Evolutionary conservation across 2,797 vertebrate species (phyloP), one percentile per base, ranked within the genome.

Genomic region (Synanceia verrucosa): DNA sequence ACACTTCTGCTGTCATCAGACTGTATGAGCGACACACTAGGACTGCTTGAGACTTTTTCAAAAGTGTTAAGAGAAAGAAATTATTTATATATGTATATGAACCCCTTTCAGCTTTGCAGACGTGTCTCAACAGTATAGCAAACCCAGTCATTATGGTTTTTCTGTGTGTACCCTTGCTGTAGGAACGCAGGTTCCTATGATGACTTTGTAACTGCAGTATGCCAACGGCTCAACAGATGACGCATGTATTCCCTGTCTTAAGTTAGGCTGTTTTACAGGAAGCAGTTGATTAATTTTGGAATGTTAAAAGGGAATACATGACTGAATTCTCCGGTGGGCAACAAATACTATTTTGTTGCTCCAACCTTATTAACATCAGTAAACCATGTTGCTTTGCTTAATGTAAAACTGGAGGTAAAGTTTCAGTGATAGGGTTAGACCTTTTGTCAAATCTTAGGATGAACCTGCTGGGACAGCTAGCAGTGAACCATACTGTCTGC

Each of bases 211-310:
- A 67, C 67, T 70, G 76, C 65, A 78, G 72, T 51, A 69, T 84
- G 83, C 90, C 82, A 70, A 69, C 74, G 68, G 78, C 76, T 80
- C 70, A 62, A 70, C 57, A 84, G 76, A 87, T 90, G 87, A 89
- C 80, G 74, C 88, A 88, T 68, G 67, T 77, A 64, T 86, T 88
- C 86, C 86, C 64, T 31, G 19, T 81, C 66, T 78, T 73, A 77
- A 88, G 82, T 82, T 75, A 70, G 77, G 50, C 74, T 53, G 9
- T 65, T 82, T 90, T 87, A 91, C 85, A 90, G 85, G 89, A 90
- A 91, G 82, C 65, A 67, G 67, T 86, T 78, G 80, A 76, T 87
- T 83, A 72, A 81, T 82, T 84, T 86, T 83, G 86, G 78, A 88
- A 77, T 55, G 58, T 79, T 80, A 80, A 82, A 74, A 78, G 55